Evolutionary conservation across 2,888 invertebrate species (phyloP), one percentile per base, ranked within the genome.

Genomic region (Sympetrum striolatum): DNA sequence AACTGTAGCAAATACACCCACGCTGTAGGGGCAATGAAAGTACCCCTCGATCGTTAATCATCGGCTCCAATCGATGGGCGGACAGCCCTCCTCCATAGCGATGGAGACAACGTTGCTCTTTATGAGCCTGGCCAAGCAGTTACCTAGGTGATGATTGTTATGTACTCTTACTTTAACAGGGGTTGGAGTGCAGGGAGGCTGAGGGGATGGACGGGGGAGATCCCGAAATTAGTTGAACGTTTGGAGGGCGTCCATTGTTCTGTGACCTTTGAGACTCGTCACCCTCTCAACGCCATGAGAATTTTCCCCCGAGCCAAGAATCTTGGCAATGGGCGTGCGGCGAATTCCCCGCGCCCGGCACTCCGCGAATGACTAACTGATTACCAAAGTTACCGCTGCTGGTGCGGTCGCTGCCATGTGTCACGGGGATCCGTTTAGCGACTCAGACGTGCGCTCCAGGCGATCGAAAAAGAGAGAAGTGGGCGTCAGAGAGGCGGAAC

Each of bases 191-290:
- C 12, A 31, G 82, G 58, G 22, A 48, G 14, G 12, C 4, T 18
- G 5, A 15, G 58, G 44, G 58, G 58, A n/a, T 2, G 86, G 22
- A 18, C 18, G 22, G 58, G 86, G 86, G 80, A 37, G 86, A 86
- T 60, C 86, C 60, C 60, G 86, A 64, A 86, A 86, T 86, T 86
- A 64, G 37, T 86, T 39, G 86, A 86, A 64, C 58, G 86, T 48
- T 86, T 86, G 86, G 86, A 86, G 86, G 18, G 86, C 37, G 86
- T 86, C 86, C 86, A 86, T 64, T 86, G 60, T 86, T 86, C 58
- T 6, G 60, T 60, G 86, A 86, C 86, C 86, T 86, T 86, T 86
- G 60, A 35, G 86, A 86, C 60, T 64, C 86, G 81, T 44, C 81
- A 25, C 48, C n/a, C 81, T 44, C 48, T 35, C 60, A 39, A 37